Base-by-base conservation (phyloP, 1,140 invertebrate species). In the Calephelis nemesis region DNA sequence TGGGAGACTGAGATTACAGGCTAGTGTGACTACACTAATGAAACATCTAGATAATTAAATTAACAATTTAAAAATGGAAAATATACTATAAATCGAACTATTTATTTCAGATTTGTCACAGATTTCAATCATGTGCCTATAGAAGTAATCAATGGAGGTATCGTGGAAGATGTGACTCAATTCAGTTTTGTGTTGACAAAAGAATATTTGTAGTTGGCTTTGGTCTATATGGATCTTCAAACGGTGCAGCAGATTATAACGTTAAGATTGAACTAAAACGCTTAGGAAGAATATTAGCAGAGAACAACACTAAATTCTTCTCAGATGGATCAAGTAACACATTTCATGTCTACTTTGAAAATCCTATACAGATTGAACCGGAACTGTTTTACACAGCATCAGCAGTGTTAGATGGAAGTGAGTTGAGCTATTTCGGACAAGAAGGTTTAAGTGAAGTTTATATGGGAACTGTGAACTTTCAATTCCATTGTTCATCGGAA, bases 101-200 rank as follows among this genome's bases (percentile, higher is more conserved):
- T 69, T 62, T 74, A 10, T 91, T 92, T 39, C 87, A 96, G 95
- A 95, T 97, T 11, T 98, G 98, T 81, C 97, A 98, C 85, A 93
- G 98, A 85, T 99, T 99, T 85, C 97, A 98, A 87, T 98, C 98
- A 0, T 98, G 97, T 82, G 98, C 98, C 5, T 99, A 99, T 86
- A 94, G 98, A 74, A 98, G 97, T 80, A 99, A 99, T 85, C 98
- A 99, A 80, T 98, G 97, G 97, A 94, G 97, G 47, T 98, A 98
- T 83, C 93, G 97, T 79, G 97, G 97, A 11, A 93, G 97, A 58
- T 98, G 97, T 82, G 97, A 98, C 81, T 97, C 96, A 47, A 98
- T 98, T 80, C 97, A 98, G 81, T 98, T 98, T 85, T 97, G 96
- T 75, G 97, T 98, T 6, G 97, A 98, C 85, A 96, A 96, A 71